phyloP scores from a whole-genome alignment of 2,888 invertebrate species.

The Oxytorus armatus region DNA sequence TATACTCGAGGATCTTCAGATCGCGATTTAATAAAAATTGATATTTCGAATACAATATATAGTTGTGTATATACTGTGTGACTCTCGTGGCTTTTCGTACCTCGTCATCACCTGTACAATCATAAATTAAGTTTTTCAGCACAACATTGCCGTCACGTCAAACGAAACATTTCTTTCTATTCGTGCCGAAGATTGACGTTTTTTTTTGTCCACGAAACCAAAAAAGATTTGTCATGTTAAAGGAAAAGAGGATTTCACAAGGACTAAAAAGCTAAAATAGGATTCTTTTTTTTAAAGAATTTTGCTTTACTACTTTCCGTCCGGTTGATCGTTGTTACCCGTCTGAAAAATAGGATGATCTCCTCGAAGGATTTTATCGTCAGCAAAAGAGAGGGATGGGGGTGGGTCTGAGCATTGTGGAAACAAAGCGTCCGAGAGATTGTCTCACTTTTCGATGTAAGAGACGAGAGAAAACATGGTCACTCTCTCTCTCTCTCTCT shows the following conservation, averaged over 20 bases:
- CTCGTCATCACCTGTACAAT: too few species aligned
- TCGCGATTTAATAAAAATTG: too few species aligned
- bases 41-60: too few species aligned
- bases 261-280: constrained; percentile 22
- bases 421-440: constrained; percentile 51
- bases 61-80: too few species aligned
- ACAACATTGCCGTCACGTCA: too few species aligned
- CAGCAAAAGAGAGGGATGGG: constrained; percentile 26
- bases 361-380: constrained; percentile 65
- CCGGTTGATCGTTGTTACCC: constrained; percentile 48
- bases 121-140: too few species aligned
- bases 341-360: constrained; percentile 58
- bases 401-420: constrained; percentile 42
- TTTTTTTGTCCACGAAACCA: too few species aligned
- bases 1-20: too few species aligned
- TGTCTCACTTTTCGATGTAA: constrained; percentile 30
- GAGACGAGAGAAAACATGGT: constrained; percentile 35
- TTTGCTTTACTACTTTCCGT: constrained; percentile 25
- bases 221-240: constrained; percentile 13
- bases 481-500: constrained; percentile 26
- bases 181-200: too few species aligned
- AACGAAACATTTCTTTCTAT: too few species aligned
- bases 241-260: not conserved
- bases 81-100: too few species aligned
- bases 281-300: constrained; percentile 13